Evolutionary conservation across 64 coral and sea anemone species (phyloP).

Genomic region (Catalaphyllia jardinei): DNA sequence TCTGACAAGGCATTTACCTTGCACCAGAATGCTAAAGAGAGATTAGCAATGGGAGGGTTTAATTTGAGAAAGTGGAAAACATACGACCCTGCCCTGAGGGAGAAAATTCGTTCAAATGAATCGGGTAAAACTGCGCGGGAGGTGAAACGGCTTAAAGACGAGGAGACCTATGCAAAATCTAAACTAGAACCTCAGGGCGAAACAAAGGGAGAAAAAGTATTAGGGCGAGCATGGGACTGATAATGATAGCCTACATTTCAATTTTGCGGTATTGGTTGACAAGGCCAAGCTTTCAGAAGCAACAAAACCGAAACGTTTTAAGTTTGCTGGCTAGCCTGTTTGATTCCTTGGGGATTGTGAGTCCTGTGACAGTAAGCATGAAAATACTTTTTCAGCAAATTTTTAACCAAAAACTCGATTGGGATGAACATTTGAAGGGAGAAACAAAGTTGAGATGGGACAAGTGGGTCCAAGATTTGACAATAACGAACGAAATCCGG

Average conservation of each 20-base stretch:
- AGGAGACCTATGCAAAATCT: conserved; percentile 36
- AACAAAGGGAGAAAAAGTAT: conserved; percentile 45
- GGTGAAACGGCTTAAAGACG: conserved; percentile 24
- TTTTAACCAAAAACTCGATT: background rate
- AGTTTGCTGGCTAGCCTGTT: conserved; percentile 45
- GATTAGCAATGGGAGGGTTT: conserved; percentile 40
- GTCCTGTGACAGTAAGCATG: too few species aligned
- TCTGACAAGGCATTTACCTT: background rate
- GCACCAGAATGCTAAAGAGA: conserved; percentile 41
- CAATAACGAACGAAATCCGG: background rate
- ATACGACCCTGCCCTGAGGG: conserved; percentile 38
- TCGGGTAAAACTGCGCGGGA: too few species aligned
- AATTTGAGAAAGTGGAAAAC: conserved; percentile 55
- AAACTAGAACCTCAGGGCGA: conserved; percentile 5
- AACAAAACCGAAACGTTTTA: conserved; percentile 52
- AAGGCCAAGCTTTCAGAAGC: background rate
- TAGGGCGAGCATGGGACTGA: conserved; percentile 43
- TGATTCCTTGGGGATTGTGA: conserved; percentile 56
- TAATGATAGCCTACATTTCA: conserved; percentile 44
- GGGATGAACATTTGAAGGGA: conserved; percentile 20
- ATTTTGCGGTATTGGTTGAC: conserved; percentile 13
- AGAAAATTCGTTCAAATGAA: background rate
- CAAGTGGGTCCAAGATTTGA: conserved; percentile 27
- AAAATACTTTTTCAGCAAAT: conserved; percentile 65
- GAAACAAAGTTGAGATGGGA: background rate